Percentiles rank a stretch among this genome's conserved stretches.
Conservation (phyloP, 2,797 vertebrate species). For the Peromyscus nudipes region DNA sequence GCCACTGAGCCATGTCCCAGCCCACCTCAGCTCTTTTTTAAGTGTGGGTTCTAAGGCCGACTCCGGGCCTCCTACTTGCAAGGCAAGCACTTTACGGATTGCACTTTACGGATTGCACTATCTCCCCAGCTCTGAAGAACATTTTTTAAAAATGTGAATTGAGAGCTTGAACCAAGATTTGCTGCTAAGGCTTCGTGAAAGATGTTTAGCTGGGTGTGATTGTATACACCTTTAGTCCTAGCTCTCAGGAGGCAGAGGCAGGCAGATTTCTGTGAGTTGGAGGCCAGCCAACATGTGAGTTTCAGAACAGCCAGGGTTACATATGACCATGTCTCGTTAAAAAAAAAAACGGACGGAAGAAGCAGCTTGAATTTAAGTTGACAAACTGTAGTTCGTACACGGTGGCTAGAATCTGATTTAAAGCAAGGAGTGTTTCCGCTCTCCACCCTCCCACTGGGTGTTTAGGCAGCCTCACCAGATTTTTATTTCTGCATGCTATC, state of each 20-base stretch:
- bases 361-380: constrained; percentile 1
- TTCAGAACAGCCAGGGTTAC: not conserved
- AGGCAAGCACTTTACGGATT: not conserved
- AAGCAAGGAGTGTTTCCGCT: not conserved
- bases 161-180: not conserved
- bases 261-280: not conserved
- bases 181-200: not conserved
- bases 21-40: fast-evolving
- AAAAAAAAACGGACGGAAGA: not conserved
- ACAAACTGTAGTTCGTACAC: not conserved
- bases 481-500: constrained; percentile 12
- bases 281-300: not conserved
- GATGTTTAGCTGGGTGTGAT: not conserved
- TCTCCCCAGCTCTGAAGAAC: not conserved
- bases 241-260: not conserved
- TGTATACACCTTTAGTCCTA: too few relatives aligned
- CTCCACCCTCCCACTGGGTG: not conserved
- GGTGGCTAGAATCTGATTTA: not conserved
- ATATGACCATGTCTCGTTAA: not conserved
- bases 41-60: not conserved
- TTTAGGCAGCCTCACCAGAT: not conserved
- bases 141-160: not conserved
- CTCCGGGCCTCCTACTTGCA: not conserved
- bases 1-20: not conserved
- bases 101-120: too few relatives aligned